Conservation (phyloP, 2,113 vertebrate species). For the Zosterops hypoxanthus region DNA sequence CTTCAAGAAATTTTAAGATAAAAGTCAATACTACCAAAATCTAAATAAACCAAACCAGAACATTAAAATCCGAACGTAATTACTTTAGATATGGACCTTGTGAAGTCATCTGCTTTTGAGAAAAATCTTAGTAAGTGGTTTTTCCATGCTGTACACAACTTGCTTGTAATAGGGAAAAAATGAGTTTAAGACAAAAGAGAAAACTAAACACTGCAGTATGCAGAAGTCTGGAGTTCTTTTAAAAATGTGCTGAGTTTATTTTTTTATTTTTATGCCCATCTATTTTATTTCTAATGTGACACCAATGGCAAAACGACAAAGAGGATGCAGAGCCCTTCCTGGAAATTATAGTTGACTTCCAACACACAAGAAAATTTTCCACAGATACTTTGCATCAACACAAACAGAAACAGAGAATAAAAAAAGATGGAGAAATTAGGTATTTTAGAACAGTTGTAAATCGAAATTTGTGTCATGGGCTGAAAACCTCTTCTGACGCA, state of each 20-base stretch:
- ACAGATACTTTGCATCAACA: not conserved
- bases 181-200: not conserved
- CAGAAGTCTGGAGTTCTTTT: not conserved
- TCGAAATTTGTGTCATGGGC: not conserved
- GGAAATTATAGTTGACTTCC: not conserved
- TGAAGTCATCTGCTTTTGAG: not conserved
- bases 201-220: not conserved
- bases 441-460: conserved; percentile 11
- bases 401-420: not conserved
- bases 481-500: not conserved
- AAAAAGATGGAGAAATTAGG: not conserved
- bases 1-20: not conserved
- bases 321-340: not conserved
- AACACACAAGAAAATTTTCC: conserved; percentile 9
- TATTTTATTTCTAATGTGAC: conserved; percentile 18
- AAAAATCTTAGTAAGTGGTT: not conserved
- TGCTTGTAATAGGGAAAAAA: not conserved
- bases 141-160: not conserved
- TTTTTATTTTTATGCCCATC: not conserved
- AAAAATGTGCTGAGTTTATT: not conserved
- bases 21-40: not conserved
- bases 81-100: not conserved
- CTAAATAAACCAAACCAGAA: not conserved
- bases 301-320: not conserved
- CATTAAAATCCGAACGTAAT: not conserved